Evolutionary conservation across 2,113 vertebrate species (phyloP), one percentile per base, ranked within the genome.

Genomic region (Clarias gariepinus): DNA sequence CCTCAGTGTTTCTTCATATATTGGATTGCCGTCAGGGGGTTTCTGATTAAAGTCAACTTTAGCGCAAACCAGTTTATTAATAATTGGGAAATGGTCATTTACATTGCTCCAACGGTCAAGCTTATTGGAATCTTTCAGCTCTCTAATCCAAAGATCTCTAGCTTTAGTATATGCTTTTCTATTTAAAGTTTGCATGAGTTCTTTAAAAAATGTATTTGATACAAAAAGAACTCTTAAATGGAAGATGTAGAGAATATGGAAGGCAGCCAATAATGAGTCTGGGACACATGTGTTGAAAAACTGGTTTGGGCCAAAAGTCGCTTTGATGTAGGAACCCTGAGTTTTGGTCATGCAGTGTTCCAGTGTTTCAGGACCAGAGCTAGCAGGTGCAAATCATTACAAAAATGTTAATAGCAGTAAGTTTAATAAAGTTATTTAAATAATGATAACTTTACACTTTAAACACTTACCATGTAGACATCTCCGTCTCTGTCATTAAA

Each of bases 61-160:
- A 85, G 78, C 85, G 47, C 53, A 86, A 28, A 86, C 85, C 78
- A 86, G 85, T 86, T 86, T 71, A 73, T 55, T 61, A 71, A 81
- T 57, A 4, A 81, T 25, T 41, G 85, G 66, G 7, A 86, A 81
- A 61, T 86, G 85, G 55, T 86, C 55, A 30, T 81, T 58, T 13
- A 86, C 33, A 16, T 3, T 12, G 2, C 85, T 47, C 13, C 11
- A 7, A 73, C 53, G 25, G 6, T 86, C 16, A 21, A 28, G 23
- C 30, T 61, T 21, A 7, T 80, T 12, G 28, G 13, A 21, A 64
- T 28, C 21, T 1, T 2, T 1, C 23, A 86, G 25, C 23, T 61
- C 15, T 21, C 7, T 28, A 57, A 86, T 23, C 78, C 85, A 86
- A 41, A 81, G 36, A 12, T 55, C 30, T 60, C 80, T 61, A 21